phyloP scores from a whole-genome alignment of 2,797 vertebrate species.

The Cyclopterus lumpus region DNA sequence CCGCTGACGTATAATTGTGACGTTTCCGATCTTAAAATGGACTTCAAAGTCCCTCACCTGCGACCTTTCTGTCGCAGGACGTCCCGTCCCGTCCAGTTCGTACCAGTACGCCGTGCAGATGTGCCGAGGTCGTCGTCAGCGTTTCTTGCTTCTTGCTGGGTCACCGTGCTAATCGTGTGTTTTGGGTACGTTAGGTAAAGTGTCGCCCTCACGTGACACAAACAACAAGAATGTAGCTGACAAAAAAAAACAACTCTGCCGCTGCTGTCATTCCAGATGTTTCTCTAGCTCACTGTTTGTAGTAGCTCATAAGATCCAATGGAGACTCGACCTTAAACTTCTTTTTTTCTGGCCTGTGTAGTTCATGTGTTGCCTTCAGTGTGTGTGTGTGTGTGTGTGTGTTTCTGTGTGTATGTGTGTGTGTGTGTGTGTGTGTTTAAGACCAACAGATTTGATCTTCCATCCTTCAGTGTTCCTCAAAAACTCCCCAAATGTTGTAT shows the following conservation, averaged over 20 bases:
- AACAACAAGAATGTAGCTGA: background rate
- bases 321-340: background rate
- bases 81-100: background rate
- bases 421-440: slow-evolving; percentile 12
- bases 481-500: background rate
- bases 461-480: background rate
- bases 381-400: slow-evolving; percentile 12
- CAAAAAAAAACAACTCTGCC: background rate
- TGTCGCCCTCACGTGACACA: background rate
- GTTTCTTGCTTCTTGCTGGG: slow-evolving; percentile 19
- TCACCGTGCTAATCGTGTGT: background rate
- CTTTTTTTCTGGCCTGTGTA: too few species aligned
- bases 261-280: slow-evolving; percentile 48
- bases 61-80: too few species aligned
- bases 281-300: background rate
- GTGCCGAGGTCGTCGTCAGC: background rate
- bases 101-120: background rate
- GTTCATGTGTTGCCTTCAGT: background rate
- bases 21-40: background rate
- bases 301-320: background rate
- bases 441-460: too few species aligned
- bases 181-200: background rate
- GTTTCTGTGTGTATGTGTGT: too few species aligned
- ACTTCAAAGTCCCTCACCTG: background rate
- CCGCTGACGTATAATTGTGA: too few species aligned